Base-by-base conservation (phyloP, 2,113 vertebrate genomes). In the Paramisgurnus dabryanus region DNA sequence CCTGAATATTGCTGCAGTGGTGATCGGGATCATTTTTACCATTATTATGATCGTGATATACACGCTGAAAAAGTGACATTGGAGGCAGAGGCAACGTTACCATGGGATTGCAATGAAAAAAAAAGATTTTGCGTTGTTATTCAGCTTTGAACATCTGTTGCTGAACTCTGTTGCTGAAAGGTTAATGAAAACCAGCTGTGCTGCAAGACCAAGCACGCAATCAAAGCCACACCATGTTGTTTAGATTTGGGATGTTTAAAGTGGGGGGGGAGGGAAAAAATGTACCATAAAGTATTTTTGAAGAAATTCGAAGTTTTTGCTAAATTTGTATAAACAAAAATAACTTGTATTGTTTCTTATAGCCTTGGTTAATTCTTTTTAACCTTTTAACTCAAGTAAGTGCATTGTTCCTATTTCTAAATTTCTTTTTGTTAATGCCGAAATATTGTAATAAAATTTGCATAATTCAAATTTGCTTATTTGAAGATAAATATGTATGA, bases 1-100 rank as follows among this genome's bases (percentile, higher is more conserved):
- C 57, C 72, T 86, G 71, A 86, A 86, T 27, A 86, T 84, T 7
- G 75, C 76, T 13, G 13, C 79, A 15, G 5, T 84, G 18, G 80
- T 84, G 27, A 18, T 76, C 47, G 85, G 85, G 34, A 71, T 86
- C 12, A 22, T 82, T 58, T 15, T 15, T 4, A 0, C 77, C 17
- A 80, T 86, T 12, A 58, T 83, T 67, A 0, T 34, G 2, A 69
- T 85, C 13, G 41, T 60, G 4, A 15, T 41, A 11, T 72, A 1
- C 10, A 2, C 12, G 1, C 0, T 58, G 13, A 13, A 4, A 2
- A 0, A 0, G 22, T 55, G 27, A 4, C 0, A 1, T 13, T 13
- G 7, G 27, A 34, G 0, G 12, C 17, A 4, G 27, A 55, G 39
- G 22, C 27, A 71, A 39, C 68, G 6, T 17, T 3, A 34, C 8